These are phyloP conservation scores for Nothura maculosa DNA, from an alignment of 2,797 vertebrate genomes.

Conservation along the genomic window DNA sequence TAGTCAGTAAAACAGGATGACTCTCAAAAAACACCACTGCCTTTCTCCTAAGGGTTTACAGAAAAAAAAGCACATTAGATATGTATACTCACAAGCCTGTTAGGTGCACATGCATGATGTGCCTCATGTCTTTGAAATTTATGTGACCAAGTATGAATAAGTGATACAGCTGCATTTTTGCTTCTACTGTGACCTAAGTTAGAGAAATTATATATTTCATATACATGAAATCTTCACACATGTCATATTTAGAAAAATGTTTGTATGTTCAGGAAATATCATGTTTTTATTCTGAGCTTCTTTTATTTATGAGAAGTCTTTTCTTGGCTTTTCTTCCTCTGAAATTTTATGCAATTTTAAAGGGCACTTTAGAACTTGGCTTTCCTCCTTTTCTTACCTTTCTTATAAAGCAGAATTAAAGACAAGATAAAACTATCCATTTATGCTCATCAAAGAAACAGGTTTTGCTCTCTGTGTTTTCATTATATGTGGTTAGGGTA, in stretches of 20 bases:
- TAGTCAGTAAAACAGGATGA: neutral
- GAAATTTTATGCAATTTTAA: neutral
- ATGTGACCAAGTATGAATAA: neutral
- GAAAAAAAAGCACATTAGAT: neutral
- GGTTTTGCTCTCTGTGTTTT: neutral
- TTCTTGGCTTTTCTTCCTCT: neutral
- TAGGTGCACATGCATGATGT: accelerated
- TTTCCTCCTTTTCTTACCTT: neutral
- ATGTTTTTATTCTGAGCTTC: neutral
- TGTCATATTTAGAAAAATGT: neutral
- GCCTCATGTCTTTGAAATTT: neutral
- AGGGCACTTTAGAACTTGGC: neutral
- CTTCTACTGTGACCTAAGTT: neutral
- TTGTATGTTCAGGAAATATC: neutral
- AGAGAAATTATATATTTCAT: neutral
- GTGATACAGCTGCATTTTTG: neutral
- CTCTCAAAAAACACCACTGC: neutral
- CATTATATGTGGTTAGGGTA: neutral
- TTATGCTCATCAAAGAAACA: neutral
- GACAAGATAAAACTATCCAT: neutral
- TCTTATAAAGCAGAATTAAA: neutral
- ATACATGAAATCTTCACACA: neutral
- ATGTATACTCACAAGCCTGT: neutral
- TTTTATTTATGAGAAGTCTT: neutral
- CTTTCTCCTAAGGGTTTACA: neutral